Evolutionary conservation across 2,888 invertebrate species (phyloP), one percentile per base, ranked within the genome.

Genomic region (Hanleya hanleyi): DNA sequence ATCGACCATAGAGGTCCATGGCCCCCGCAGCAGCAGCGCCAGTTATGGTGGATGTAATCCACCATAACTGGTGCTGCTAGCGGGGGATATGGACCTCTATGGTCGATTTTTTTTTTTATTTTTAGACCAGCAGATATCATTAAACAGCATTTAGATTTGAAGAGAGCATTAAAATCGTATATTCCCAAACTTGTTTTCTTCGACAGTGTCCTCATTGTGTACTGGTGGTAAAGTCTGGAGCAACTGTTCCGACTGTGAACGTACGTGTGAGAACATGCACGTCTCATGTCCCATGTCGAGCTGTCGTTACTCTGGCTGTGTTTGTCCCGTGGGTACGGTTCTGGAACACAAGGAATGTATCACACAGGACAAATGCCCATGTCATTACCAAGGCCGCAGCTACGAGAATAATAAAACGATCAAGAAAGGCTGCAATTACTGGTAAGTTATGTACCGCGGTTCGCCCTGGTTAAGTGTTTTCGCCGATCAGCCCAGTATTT

Each of bases 261-360:
- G 94, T 36, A 96, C 96, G 0, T 96, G 96, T 91, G 94, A 94
- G 92, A 96, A 95, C 88, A 96, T 96, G 95, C 95, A 96, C 82
- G 89, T 77, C 41, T 92, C 67, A 92, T 93, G 1, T 92, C 93
- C 1, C 79, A 76, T 7, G 85, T 78, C 90, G 2, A 66, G 50
- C 35, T 82, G 82, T 62, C 69, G 69, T n/a, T 70, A 26, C 49
- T 70, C 67, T 47, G 96, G 96, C 5, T 96, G 96, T 86, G 92
- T 94, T 78, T 84, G 81, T 61, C 75, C 71, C 5, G 64, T 69
- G 0, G 77, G 69, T 18, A 67, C 37, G 12, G 80, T 78, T n/a
- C 65, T 70, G 15, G 50, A 75, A 41, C 47, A 41, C 49, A 61
- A 76, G 29, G 64, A 57, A 37, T 97, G 97, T 86, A 93, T 97